Percentiles rank a stretch among this genome's conserved stretches.
Evolutionary conservation across 2,888 invertebrate genomes (phyloP).

Genomic region (Cerastis rubricosa): DNA sequence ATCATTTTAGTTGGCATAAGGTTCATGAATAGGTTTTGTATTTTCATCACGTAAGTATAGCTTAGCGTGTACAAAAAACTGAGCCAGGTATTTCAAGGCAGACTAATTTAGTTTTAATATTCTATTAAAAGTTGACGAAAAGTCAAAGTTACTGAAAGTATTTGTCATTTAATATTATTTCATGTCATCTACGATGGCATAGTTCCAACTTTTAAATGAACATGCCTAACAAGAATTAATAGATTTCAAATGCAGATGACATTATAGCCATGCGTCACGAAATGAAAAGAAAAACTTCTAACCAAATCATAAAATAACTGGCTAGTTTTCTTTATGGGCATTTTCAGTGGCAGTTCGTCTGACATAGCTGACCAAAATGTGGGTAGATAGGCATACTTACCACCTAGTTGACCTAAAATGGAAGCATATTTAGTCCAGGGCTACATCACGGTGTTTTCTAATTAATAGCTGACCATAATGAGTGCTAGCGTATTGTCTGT

Average conservation of each 20-base stretch:
- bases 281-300: background rate
- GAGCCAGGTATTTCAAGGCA: background rate
- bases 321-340: background rate
- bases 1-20: background rate
- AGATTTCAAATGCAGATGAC: background rate
- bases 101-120: constrained; percentile 6
- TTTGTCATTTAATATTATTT: constrained; percentile 1
- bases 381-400: background rate
- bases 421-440: background rate
- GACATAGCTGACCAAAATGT: background rate
- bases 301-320: background rate
- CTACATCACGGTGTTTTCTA: constrained; percentile 11
- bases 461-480: constrained; percentile 44
- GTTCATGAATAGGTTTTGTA: background rate
- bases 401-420: background rate
- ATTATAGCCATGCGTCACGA: background rate
- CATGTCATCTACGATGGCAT: constrained; percentile 5
- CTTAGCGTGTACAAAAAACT: constrained; percentile 13
- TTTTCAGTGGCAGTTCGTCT: background rate
- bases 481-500: constrained; percentile 35
- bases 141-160: background rate
- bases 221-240: background rate
- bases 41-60: background rate
- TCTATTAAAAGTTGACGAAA: background rate
- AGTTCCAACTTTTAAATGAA: constrained; percentile 10